These are phyloP conservation scores for Forbesichthys agassizii DNA, from an alignment of 2,113 vertebrate genomes.

Conservation along the genomic window DNA sequence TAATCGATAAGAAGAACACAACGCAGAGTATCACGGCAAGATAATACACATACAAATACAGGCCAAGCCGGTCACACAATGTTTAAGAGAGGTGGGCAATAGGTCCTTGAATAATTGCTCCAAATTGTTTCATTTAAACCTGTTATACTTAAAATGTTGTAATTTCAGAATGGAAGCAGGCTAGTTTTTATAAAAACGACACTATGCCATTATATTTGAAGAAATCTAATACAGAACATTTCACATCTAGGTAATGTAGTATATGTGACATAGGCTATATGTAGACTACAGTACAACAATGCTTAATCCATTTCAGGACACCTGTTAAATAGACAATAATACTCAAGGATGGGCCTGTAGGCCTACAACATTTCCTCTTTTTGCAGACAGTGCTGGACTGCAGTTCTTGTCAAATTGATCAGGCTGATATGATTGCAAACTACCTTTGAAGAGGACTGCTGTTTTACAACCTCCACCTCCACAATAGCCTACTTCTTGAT, in stretches of 20 bases:
- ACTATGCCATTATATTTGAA: background rate
- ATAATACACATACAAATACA: too few species aligned
- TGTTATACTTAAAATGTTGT: too few species aligned
- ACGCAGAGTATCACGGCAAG: too few species aligned
- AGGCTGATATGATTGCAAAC: slow-evolving; percentile 55
- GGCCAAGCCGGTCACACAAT: too few species aligned
- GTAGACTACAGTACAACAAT: background rate
- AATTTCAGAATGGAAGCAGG: too few species aligned
- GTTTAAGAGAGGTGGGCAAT: too few species aligned
- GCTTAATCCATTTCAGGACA: too few species aligned
- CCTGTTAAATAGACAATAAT: background rate
- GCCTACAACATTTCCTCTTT: slow-evolving; percentile 25
- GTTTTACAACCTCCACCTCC: slow-evolving; percentile 1
- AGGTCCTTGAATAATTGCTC: too few species aligned
- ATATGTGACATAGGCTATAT: background rate
- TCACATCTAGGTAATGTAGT: too few species aligned
- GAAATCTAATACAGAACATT: background rate
- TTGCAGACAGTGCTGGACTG: slow-evolving; percentile 3
- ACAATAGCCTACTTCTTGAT: background rate
- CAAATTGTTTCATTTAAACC: too few species aligned
- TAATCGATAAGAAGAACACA: too few species aligned
- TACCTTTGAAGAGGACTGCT: slow-evolving; percentile 52
- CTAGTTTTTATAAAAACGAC: too few species aligned
- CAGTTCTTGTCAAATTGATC: slow-evolving; percentile 54
- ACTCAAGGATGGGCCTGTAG: slow-evolving; percentile 33